These are phyloP conservation scores for Lordiphosa stackelbergi DNA, from an alignment of 1,140 invertebrate species.

Conservation along the genomic window DNA sequence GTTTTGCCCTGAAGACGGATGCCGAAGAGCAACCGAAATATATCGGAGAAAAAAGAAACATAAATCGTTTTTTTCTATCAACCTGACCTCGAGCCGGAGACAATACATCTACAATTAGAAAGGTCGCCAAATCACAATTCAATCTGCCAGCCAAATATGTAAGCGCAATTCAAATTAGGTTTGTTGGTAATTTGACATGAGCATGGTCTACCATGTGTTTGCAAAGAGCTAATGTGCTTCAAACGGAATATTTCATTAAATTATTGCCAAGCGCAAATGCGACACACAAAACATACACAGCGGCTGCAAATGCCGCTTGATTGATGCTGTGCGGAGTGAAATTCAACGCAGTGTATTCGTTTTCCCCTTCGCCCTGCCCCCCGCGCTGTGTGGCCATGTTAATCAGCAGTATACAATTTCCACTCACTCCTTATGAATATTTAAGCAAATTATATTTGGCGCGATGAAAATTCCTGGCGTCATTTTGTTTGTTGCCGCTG, in stretches of 20 bases:
- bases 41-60: no score
- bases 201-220: constrained; percentile 12
- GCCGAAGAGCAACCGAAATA: no score
- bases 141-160: constrained; percentile 44
- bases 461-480: constrained; percentile 37
- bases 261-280: constrained; percentile 47
- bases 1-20: no score
- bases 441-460: constrained; percentile 60
- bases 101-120: no score
- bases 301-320: constrained; percentile 49
- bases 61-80: no score
- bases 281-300: constrained; percentile 4
- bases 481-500: constrained; percentile 17
- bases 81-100: no score
- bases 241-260: constrained; percentile 69
- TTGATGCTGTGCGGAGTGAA: constrained; percentile 40
- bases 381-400: constrained; percentile 25
- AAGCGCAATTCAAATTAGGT: constrained; percentile 54
- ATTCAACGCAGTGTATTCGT: constrained; percentile 10
- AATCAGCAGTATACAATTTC: constrained; percentile 61
- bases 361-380: background rate
- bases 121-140: no score
- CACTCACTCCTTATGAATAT: constrained; percentile 62
- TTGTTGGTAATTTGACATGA: constrained; percentile 16
- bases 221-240: constrained; percentile 33